phyloP scores from a whole-genome alignment of 2,888 invertebrate genomes.

The Theretra japonica region DNA sequence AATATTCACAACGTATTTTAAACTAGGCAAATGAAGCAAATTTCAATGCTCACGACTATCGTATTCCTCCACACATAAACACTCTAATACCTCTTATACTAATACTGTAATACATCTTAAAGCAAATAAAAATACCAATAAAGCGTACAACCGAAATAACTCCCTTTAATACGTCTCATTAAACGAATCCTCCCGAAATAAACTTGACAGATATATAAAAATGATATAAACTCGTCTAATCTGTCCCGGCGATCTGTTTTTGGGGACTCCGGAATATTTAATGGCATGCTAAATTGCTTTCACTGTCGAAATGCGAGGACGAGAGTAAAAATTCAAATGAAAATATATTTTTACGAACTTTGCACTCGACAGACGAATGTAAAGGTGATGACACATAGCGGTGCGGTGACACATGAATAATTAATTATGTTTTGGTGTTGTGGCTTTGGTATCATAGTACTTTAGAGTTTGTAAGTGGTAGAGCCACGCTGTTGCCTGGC shows the following conservation, averaged over 20 bases:
- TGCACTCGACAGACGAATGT: not conserved
- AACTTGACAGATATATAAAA: slow-evolving; percentile 18
- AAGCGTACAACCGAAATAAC: slow-evolving; percentile 9
- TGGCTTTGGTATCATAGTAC: too few relatives aligned
- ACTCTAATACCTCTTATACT: not conserved
- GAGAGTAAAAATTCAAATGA: slow-evolving; percentile 32
- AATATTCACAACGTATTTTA: too few relatives aligned
- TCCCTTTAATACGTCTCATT: slow-evolving; percentile 1
- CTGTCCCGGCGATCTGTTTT: slow-evolving; percentile 21
- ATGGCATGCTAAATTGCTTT: slow-evolving; percentile 36
- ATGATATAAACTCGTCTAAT: slow-evolving; percentile 25
- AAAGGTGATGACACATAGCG: not conserved
- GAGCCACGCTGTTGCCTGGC: too few relatives aligned
- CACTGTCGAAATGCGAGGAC: slow-evolving; percentile 29
- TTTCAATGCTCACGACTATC: not conserved
- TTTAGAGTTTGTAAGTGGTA: too few relatives aligned
- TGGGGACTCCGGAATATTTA: slow-evolving; percentile 34
- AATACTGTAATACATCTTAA: too few relatives aligned
- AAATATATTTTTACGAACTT: slow-evolving; percentile 1
- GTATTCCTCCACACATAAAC: not conserved
- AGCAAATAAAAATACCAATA: not conserved
- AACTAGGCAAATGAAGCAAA: too few relatives aligned
- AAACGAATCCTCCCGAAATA: not conserved
- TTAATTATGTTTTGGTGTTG: not conserved
- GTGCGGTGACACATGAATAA: not conserved